These are phyloP conservation scores for Caenorhabditis sp. DNA, from an alignment of 2,888 invertebrate genomes.

Conservation along the genomic window DNA sequence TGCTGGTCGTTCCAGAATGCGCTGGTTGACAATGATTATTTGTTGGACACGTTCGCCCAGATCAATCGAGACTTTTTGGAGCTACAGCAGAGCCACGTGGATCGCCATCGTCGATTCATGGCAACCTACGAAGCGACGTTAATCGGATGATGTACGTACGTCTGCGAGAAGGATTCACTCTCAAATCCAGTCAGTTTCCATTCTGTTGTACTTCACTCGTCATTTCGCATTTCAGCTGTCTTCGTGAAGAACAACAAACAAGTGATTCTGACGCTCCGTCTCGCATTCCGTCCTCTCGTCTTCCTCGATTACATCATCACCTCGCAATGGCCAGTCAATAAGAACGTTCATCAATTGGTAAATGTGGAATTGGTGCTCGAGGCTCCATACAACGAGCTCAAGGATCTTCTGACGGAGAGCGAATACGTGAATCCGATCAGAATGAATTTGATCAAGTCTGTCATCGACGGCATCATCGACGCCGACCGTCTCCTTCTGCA, in stretches of 20 bases:
- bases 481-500: conserved; percentile 83
- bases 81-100: conserved; percentile 63
- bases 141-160: conserved; percentile 85
- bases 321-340: conserved; percentile 78
- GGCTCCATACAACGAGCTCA: conserved; percentile 84
- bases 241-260: conserved; percentile 34
- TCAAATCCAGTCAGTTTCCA: conserved; percentile 81
- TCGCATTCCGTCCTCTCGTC: conserved; percentile 86
- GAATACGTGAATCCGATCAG: conserved; percentile 54
- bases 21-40: conserved; percentile 73
- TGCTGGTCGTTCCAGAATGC: conserved; percentile 83
- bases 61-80: conserved; percentile 82
- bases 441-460: conserved; percentile 58
- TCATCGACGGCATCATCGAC: conserved; percentile 65
- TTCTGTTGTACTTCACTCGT: no score
- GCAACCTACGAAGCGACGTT: conserved; percentile 78
- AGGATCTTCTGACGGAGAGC: conserved; percentile 82
- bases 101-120: conserved; percentile 53
- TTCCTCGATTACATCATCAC: conserved; percentile 84
- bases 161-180: conserved; percentile 86
- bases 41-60: conserved; percentile 55
- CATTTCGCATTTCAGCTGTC: conserved; percentile 11
- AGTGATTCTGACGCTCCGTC: conserved; percentile 82
- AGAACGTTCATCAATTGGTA: conserved; percentile 27
- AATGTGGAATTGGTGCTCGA: conserved; percentile 67